phyloP scores from a whole-genome alignment of 2,888 invertebrate species.

The Lepidochrysops patricia region DNA sequence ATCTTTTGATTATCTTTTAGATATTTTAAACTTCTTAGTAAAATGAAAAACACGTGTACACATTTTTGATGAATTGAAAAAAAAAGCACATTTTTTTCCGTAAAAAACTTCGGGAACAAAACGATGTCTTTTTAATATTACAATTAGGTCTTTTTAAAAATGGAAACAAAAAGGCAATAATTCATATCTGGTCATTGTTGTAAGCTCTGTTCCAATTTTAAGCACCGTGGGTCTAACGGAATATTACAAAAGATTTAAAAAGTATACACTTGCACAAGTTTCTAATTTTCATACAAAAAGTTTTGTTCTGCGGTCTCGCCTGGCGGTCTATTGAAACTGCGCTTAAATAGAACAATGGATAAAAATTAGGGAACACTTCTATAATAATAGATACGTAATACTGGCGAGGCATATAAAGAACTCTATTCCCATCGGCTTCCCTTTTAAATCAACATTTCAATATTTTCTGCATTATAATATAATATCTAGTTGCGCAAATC shows the following conservation, averaged over 20 bases:
- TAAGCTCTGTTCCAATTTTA: slow-evolving; percentile 57
- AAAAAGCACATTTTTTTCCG: slow-evolving; percentile 12
- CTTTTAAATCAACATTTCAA: too few relatives aligned
- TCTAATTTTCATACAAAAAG: slow-evolving; percentile 5
- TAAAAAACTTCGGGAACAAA: slow-evolving; percentile 20
- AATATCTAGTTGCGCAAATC: too few relatives aligned
- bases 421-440: too few relatives aligned
- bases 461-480: too few relatives aligned
- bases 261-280: slow-evolving; percentile 7
- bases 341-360: neutral
- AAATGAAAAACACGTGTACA: neutral
- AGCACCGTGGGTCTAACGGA: slow-evolving; percentile 57
- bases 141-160: slow-evolving; percentile 11
- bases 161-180: slow-evolving; percentile 47
- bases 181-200: slow-evolving; percentile 60
- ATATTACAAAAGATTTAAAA: slow-evolving; percentile 24
- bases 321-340: slow-evolving; percentile 1
- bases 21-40: neutral
- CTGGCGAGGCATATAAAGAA: too few relatives aligned
- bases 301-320: slow-evolving; percentile 1
- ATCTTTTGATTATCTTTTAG: too few relatives aligned
- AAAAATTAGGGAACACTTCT: too few relatives aligned
- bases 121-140: slow-evolving; percentile 22
- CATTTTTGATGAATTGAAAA: neutral
- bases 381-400: too few relatives aligned